A percentile compares a stretch with the other conserved stretches of the same genome.
These are phyloP conservation scores for Polydrusus cervinus DNA, from an alignment of 2,888 invertebrate genomes.

Conservation along the genomic window DNA sequence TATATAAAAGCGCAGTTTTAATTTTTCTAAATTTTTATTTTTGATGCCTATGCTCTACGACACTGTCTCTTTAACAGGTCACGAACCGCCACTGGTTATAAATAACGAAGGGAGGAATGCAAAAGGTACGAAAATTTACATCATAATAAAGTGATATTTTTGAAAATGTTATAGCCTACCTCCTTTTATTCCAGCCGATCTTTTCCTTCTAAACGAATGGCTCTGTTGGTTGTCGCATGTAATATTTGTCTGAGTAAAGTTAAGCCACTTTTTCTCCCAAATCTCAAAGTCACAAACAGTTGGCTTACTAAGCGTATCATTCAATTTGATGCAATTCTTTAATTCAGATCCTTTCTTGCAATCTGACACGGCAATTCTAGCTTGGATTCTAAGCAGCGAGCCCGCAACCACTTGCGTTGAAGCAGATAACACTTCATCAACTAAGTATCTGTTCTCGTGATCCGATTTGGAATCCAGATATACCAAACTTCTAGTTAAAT, in stretches of 20 bases:
- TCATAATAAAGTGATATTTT: too few species aligned
- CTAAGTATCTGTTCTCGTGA: constrained; percentile 58
- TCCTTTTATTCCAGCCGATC: not conserved
- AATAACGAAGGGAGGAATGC: too few species aligned
- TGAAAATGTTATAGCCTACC: constrained; percentile 21
- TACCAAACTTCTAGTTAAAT: constrained; percentile 67
- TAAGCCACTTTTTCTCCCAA: constrained; percentile 77
- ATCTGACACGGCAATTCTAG: constrained; percentile 74
- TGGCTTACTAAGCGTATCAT: constrained; percentile 54
- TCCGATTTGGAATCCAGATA: constrained; percentile 70
- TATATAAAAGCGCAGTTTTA: too few species aligned
- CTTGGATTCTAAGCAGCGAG: constrained; percentile 74
- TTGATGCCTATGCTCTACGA: too few species aligned
- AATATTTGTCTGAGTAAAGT: constrained; percentile 69
- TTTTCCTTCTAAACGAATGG: constrained; percentile 51
- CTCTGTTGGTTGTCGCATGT: constrained; percentile 64
- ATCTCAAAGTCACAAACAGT: constrained; percentile 67
- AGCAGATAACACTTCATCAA: constrained; percentile 71
- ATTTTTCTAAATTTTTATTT: too few species aligned
- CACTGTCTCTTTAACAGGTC: too few species aligned
- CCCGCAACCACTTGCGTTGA: constrained; percentile 75
- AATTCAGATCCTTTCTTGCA: constrained; percentile 69
- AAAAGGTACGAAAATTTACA: too few species aligned
- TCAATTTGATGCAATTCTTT: constrained; percentile 56
- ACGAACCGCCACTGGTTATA: too few species aligned